Evolutionary conservation across 2,888 invertebrate genomes (phyloP), one percentile per base, ranked within the genome.

Genomic region (Latheticus oryzae): DNA sequence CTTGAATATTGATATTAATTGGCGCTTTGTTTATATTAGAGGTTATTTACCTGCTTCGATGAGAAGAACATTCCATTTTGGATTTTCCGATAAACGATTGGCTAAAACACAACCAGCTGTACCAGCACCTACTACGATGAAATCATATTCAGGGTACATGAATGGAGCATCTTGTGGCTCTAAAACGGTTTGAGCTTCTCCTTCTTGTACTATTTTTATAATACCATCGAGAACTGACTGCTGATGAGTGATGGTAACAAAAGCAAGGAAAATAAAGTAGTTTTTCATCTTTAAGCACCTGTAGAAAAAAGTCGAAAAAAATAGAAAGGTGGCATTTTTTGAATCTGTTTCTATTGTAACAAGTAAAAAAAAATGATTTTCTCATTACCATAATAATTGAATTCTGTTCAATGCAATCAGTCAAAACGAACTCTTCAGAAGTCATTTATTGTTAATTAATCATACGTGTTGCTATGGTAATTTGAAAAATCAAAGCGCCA

Each of bases 91-190:
- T 2, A 93, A 77, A 24, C 92, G 81, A 57, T 88, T 88, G 0
- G 92, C 91, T 3, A 92, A 57, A 0, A 87, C 85, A 59, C 91
- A 89, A 1, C 92, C 92, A 0, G 91, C 90, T 0, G 90, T 90
- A 1, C 92, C 92, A 0, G 90, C 91, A 1, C 92, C 92, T 2
- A 92, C 86, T 9, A 90, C 78, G 40, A 91, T 86, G 65, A 90
- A 93, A 72, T 91, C 91, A 68, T 89, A 91, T 71, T 87, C 85
- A 5, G 80, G 76, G 1, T 83, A 76, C 17, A 84, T 66, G 15
- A 73, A 76, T n/a, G 71, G 73, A 15, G 82, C 78, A 61, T 87
- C 85, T 0, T 77, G 76, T 0, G 87, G 84, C 71, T 87, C 86
- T 4, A 73, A 74, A 52, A 78, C 77, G 4, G 79, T 75, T 61